These are phyloP conservation scores for Eilema sororculum DNA, from an alignment of 2,888 invertebrate species.

Conservation along the genomic window DNA sequence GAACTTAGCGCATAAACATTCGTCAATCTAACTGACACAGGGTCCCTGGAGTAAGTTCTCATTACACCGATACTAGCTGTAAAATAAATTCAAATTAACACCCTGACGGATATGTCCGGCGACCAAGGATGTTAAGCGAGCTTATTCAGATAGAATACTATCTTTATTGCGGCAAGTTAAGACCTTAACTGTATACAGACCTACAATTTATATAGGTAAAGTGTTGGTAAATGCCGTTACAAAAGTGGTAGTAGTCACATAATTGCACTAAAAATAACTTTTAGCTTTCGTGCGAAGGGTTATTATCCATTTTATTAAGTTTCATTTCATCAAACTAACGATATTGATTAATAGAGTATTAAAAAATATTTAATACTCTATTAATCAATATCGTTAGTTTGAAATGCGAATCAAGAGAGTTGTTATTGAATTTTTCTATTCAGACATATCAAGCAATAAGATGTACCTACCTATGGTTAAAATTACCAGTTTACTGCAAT, in stretches of 20 bases:
- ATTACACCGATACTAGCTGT: conserved; percentile 62
- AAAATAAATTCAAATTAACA: conserved; percentile 79
- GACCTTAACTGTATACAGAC: conserved; percentile 24
- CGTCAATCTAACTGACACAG: conserved; percentile 39
- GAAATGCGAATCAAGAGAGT: too few species aligned
- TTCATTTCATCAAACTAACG: too few species aligned
- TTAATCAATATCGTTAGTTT: too few species aligned
- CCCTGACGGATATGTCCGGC: conserved; percentile 65
- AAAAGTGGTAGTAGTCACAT: not conserved
- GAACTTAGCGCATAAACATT: conserved; percentile 28
- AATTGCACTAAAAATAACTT: not conserved
- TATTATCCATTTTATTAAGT: too few species aligned
- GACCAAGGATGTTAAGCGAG: conserved; percentile 39
- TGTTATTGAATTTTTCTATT: too few species aligned
- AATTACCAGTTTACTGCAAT: too few species aligned
- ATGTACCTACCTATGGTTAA: too few species aligned
- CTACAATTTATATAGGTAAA: not conserved
- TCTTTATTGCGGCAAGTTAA: conserved; percentile 41
- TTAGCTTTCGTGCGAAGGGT: not conserved
- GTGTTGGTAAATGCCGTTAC: not conserved
- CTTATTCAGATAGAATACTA: conserved; percentile 44
- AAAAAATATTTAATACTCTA: too few species aligned
- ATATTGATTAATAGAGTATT: too few species aligned
- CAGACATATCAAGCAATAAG: too few species aligned
- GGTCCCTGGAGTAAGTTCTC: conserved; percentile 48